phyloP scores from a whole-genome alignment of 2,888 invertebrate genomes.

The Conistra vaccinii region DNA sequence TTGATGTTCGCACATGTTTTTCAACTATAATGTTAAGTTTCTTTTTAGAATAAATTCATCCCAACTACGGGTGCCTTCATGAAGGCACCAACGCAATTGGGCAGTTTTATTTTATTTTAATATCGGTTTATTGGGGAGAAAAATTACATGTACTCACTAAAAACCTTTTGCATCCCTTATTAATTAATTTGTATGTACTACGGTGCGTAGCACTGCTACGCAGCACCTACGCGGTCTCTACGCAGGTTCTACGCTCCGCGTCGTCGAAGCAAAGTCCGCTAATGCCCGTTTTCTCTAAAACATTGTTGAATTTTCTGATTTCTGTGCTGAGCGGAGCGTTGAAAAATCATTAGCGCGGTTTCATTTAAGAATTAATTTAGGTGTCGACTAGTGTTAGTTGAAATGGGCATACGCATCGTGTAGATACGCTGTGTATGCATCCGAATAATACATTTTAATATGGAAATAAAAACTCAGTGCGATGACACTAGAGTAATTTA shows the following conservation, averaged over 20 bases:
- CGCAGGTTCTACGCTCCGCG: not conserved
- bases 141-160: too few species aligned
- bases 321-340: not conserved
- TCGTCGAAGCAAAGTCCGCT: not conserved
- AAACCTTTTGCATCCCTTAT: not conserved
- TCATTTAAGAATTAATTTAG: not conserved
- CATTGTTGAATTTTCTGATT: not conserved
- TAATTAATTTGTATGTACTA: not conserved
- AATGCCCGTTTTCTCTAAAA: not conserved
- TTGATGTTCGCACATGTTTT: too few species aligned
- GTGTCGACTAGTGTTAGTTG: not conserved
- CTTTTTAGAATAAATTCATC: too few species aligned
- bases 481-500: not conserved
- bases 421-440: not conserved
- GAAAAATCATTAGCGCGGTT: not conserved
- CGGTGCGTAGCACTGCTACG: not conserved
- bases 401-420: not conserved
- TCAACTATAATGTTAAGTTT: too few species aligned
- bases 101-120: too few species aligned
- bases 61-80: too few species aligned
- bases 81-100: too few species aligned
- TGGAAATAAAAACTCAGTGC: not conserved
- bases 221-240: not conserved
- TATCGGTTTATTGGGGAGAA: too few species aligned
- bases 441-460: not conserved